Evolutionary conservation across 2,113 vertebrate species (phyloP).

Genomic region (Oenanthe oenanthe): DNA sequence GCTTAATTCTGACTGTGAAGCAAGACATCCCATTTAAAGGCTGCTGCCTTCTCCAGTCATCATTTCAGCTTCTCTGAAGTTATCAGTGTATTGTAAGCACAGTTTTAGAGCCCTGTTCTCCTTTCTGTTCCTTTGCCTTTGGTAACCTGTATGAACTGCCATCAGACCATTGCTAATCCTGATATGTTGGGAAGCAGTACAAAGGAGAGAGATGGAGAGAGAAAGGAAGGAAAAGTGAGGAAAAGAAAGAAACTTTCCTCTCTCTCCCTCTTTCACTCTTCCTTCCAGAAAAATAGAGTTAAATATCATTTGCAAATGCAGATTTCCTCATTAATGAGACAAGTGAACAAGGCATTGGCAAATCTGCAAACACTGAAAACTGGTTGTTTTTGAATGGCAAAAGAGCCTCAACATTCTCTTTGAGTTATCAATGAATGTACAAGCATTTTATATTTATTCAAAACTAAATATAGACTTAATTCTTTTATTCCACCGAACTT

Average conservation of each 20-base stretch:
- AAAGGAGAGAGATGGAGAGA: neutral
- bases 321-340: neutral
- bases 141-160: neutral
- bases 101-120: neutral
- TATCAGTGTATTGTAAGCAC: neutral
- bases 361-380: neutral
- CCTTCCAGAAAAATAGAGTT: neutral
- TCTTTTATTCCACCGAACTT: neutral
- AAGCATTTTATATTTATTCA: neutral
- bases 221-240: neutral
- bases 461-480: neutral
- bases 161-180: neutral
- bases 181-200: neutral
- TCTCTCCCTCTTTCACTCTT: neutral
- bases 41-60: neutral
- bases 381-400: neutral
- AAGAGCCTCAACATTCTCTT: neutral
- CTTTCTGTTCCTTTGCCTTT: neutral
- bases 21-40: neutral
- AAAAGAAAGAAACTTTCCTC: neutral
- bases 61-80: neutral
- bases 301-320: neutral
- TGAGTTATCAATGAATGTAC: neutral
- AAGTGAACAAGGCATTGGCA: neutral
- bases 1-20: too few relatives aligned